Base-by-base conservation (phyloP, 2,888 invertebrate genomes). In the Melanargia galathea region DNA sequence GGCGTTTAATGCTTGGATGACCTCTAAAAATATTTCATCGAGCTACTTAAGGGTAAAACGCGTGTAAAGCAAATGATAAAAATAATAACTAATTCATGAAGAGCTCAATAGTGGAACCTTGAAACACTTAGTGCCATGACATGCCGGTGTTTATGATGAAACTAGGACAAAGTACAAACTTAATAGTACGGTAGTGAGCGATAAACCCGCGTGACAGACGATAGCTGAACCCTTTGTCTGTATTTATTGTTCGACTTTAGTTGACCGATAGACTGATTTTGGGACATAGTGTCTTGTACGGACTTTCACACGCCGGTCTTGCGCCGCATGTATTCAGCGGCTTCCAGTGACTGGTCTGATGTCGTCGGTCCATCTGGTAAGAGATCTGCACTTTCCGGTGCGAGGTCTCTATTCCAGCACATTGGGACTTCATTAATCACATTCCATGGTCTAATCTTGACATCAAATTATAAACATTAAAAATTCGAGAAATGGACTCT, bases 311-410 rank as follows among this genome's bases (percentile, higher is more conserved):
- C n/a, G n/a, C n/a, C n/a, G n/a, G n/a, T n/a, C n/a, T n/a, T n/a
- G n/a, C n/a, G n/a, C n/a, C n/a, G n/a, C n/a, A n/a, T n/a, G n/a
- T n/a, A n/a, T n/a, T n/a, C n/a, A n/a, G n/a, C n/a, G n/a, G 26
- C 26, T 26, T 26, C 26, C 26, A 26, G 26, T 26, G 4, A 26
- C 26, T 26, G 3, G 26, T 26, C 26, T 6, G 26, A 92, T 95
- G 64, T 95, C 96, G 52, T 26, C 92, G 95, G 70, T 93, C 95
- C 76, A 93, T 95, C 71, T 97, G 97, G 95, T 8, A 11, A n/a
- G n/a, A n/a, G n/a, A n/a, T n/a, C n/a, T n/a, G n/a, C n/a, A n/a
- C n/a, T n/a, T n/a, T n/a, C n/a, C n/a, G n/a, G n/a, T n/a, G n/a
- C n/a, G n/a, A n/a, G n/a, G n/a, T n/a, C n/a, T n/a, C n/a, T n/a